Base-by-base conservation (phyloP, 2,888 invertebrate genomes). In the Salticus scenicus region DNA sequence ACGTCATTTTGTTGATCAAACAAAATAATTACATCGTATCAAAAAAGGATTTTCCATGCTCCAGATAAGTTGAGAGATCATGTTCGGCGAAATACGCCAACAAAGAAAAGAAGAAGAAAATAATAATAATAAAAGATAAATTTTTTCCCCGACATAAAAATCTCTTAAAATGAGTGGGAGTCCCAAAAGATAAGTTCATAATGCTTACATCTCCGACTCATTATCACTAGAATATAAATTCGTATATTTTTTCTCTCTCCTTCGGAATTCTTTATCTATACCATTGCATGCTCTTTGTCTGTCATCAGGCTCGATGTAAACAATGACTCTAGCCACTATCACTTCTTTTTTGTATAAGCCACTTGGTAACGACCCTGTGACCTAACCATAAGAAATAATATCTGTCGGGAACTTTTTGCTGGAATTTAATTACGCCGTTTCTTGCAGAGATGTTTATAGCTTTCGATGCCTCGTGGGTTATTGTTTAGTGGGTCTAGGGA, bases 201-300 rank as follows among this genome's bases (percentile, higher is more conserved):
- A 77, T 77, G 71, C 75, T 70, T 76, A 81, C 81, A 74, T 73
- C 73, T 67, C 67, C 47, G 17, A 82, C 66, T 77, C 83, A 83
- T 83, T 83, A 83, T 83, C 83, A 77, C 72, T 20, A 42, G 83
- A 83, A 76, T 76, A 77, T 77, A 73, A 77, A 66, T 73, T 73
- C 76, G 17, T 67, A 47, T 67, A 41, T 76, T 37, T 33, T 28
- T 27, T 30, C 33, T 20, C 27, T 24, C 31, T 42, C 37, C 37
- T 27, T n/a, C 33, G 64, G 73, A 83, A 83, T 83, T 41, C 72
- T 83, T 76, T 82, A 82, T 82, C 82, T 76, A 74, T 42, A 82
- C 81, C 73, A 80, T 73, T 77, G 83, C 67, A 51, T 77, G 83
- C 72, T 77, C 83, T 83, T 77, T 83, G 83, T 83, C 83, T 77